Evolutionary conservation across 2,888 invertebrate genomes (phyloP).

Genomic region (Vesta saturnalis): DNA sequence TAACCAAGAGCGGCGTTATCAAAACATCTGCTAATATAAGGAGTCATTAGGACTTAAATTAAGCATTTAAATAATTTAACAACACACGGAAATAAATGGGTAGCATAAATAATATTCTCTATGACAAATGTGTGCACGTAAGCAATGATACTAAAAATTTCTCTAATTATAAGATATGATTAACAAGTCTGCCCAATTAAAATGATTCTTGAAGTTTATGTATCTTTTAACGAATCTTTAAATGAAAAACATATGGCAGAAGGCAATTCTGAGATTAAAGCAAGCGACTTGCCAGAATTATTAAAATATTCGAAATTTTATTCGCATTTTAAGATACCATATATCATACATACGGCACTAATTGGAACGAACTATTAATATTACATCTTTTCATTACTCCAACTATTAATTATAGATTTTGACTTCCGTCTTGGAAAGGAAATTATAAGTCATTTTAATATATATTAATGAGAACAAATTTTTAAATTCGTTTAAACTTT

Average conservation of each 20-base stretch:
- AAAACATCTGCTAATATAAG: neutral
- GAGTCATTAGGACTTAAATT: constrained; percentile 11
- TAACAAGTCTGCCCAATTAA: constrained; percentile 5
- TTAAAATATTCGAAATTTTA: constrained; percentile 5
- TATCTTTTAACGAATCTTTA: neutral
- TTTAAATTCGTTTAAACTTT: neutral
- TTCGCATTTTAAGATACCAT: neutral
- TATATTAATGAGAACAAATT: neutral
- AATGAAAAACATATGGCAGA: constrained; percentile 1
- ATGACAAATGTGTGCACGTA: constrained; percentile 4
- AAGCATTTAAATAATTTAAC: constrained; percentile 11
- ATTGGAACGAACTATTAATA: constrained; percentile 7
- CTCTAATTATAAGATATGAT: constrained; percentile 8
- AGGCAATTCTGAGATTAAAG: neutral
- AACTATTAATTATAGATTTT: constrained; percentile 3
- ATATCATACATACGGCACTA: constrained; percentile 6
- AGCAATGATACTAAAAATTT: neutral
- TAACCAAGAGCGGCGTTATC: neutral
- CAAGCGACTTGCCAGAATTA: neutral
- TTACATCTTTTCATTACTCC: neutral
- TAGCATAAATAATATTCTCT: neutral
- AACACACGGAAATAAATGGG: neutral
- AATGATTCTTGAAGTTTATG: constrained; percentile 6
- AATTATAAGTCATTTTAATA: neutral
- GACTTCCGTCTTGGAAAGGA: neutral